A percentile compares a stretch with the other conserved stretches of the same genome.
phyloP scores from a whole-genome alignment of 2,113 vertebrate genomes.

The Tetraodon nigroviridis region DNA sequence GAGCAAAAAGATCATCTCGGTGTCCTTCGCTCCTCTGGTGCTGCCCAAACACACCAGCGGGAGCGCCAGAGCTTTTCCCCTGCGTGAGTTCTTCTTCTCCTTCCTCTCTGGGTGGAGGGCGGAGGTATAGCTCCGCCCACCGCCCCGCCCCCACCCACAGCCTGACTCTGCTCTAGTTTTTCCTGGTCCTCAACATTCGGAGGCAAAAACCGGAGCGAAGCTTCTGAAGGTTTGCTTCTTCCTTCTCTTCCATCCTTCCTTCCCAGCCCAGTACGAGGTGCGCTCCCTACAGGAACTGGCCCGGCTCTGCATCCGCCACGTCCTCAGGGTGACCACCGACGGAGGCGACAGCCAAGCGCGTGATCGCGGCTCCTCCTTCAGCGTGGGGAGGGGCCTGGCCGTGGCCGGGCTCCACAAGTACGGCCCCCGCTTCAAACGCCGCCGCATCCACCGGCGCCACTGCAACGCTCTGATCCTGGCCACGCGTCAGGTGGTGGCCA shows the following conservation, averaged over 20 bases:
- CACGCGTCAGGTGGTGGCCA: slow-evolving; percentile 84
- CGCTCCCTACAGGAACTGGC: slow-evolving; percentile 89
- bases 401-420: slow-evolving; percentile 75
- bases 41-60: slow-evolving; percentile 80
- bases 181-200: too few species aligned
- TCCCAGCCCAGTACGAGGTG: slow-evolving; percentile 82
- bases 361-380: slow-evolving; percentile 63
- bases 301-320: slow-evolving; percentile 88
- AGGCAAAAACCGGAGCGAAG: too few species aligned
- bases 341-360: slow-evolving; percentile 30
- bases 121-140: neutral
- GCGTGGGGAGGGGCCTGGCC: slow-evolving; percentile 60
- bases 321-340: slow-evolving; percentile 78
- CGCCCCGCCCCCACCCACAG: too few species aligned
- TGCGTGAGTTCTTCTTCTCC: slow-evolving; percentile 81
- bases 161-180: too few species aligned
- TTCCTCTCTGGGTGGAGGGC: too few species aligned
- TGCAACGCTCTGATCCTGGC: slow-evolving; percentile 88
- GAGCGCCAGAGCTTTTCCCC: slow-evolving; percentile 78
- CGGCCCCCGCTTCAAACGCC: slow-evolving; percentile 82
- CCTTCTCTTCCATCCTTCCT: neutral
- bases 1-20: slow-evolving; percentile 97
- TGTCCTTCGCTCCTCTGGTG: slow-evolving; percentile 94
- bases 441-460: slow-evolving; percentile 81
- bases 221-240: neutral